Evolutionary conservation across 2,113 vertebrate species (phyloP).

Genomic region (Sinosuthora webbiana): DNA sequence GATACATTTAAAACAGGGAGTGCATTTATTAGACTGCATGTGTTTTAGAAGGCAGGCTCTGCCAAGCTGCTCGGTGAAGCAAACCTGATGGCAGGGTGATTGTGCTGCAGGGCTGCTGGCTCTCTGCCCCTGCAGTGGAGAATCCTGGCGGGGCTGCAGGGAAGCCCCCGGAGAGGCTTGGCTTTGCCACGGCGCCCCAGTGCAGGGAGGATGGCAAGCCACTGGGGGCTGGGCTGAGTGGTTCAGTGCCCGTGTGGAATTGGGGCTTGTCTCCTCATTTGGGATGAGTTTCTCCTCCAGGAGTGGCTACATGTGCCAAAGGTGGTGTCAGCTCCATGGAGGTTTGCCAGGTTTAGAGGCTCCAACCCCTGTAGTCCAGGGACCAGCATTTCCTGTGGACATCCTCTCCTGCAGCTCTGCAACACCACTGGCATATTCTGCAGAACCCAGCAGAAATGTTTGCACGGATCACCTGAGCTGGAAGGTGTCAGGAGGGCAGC

Average conservation of each 20-base stretch:
- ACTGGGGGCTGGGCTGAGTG: not conserved
- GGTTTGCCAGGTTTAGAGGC: not conserved
- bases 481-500: not conserved
- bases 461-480: not conserved
- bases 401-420: not conserved
- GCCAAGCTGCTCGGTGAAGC: not conserved
- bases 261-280: not conserved
- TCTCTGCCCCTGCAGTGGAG: not conserved
- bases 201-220: not conserved
- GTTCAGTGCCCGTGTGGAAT: not conserved
- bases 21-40: not conserved
- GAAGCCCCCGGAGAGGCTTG: not conserved
- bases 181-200: rapidly evolving
- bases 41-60: not conserved
- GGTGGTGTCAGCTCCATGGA: not conserved
- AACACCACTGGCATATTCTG: rapidly evolving
- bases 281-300: not conserved
- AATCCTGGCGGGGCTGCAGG: not conserved
- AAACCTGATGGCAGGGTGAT: not conserved
- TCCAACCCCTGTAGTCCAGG: rapidly evolving
- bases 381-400: not conserved
- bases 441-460: not conserved
- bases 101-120: not conserved
- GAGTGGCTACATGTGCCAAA: not conserved
- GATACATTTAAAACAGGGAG: not conserved